These are phyloP conservation scores for Megathymus violae DNA, from an alignment of 1,140 invertebrate species.

Conservation along the genomic window DNA sequence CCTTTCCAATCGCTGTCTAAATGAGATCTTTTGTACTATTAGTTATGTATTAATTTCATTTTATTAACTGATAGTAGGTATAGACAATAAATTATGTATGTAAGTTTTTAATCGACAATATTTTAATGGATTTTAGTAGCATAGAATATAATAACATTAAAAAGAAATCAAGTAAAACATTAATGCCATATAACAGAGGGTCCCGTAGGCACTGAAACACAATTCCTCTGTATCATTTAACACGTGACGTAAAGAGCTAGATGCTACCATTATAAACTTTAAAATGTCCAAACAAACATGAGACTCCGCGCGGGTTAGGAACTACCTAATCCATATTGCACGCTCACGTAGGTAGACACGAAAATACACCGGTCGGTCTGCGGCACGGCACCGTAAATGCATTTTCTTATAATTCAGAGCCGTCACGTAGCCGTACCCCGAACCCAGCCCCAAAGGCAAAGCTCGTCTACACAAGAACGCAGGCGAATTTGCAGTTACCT, in stretches of 20 bases:
- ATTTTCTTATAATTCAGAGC: slow-evolving; percentile 80
- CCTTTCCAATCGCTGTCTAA: no score
- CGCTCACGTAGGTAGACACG: slow-evolving; percentile 63
- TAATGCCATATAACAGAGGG: no score
- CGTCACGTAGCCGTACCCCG: slow-evolving; percentile 66
- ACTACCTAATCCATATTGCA: slow-evolving; percentile 63
- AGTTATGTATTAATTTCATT: no score
- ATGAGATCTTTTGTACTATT: no score
- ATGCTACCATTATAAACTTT: slow-evolving; percentile 9
- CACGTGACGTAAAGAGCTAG: slow-evolving; percentile 12
- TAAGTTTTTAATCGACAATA: no score
- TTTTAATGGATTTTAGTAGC: no score
- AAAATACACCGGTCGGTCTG: slow-evolving; percentile 66
- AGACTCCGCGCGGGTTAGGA: slow-evolving; percentile 44
- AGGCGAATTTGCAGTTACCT: slow-evolving; percentile 74
- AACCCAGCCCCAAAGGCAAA: slow-evolving; percentile 59
- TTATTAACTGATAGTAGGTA: no score
- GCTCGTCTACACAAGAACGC: slow-evolving; percentile 61
- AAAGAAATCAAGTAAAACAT: no score
- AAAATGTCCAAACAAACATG: slow-evolving; percentile 32
- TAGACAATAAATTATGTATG: no score
- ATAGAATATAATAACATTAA: no score
- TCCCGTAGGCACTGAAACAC: no score
- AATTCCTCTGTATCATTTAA: not conserved
- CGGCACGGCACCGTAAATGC: slow-evolving; percentile 70